A percentile compares a stretch with the other conserved stretches of the same genome.
Evolutionary conservation across 2,113 vertebrate genomes (phyloP).

Genomic region (Saguinus midas): DNA sequence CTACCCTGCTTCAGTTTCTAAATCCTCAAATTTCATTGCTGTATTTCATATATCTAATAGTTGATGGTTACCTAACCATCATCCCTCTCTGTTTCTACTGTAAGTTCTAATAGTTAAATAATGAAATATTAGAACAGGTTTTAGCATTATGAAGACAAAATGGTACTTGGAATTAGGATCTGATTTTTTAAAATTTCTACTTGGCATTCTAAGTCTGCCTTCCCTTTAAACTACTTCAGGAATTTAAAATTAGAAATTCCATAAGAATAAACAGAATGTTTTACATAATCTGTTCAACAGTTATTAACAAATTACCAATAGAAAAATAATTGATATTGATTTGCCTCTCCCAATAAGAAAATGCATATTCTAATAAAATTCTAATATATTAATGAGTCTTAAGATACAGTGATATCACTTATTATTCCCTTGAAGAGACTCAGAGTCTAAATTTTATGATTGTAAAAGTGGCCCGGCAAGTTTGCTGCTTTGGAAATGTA

Average conservation of each 20-base stretch:
- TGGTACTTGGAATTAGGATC: neutral
- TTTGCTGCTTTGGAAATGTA: neutral
- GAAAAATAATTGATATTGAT: constrained; percentile 18
- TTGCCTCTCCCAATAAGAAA: neutral
- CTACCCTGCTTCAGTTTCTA: neutral
- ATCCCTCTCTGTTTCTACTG: neutral
- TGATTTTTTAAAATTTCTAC: neutral
- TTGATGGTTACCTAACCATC: neutral
- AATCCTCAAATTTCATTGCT: neutral
- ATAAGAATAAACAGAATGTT: neutral
- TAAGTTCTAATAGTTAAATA: neutral
- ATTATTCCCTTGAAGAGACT: neutral
- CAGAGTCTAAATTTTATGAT: neutral
- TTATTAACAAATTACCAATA: neutral
- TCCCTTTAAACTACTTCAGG: neutral
- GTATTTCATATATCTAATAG: neutral
- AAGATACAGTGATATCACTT: neutral
- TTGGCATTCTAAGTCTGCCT: neutral
- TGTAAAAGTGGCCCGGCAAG: neutral
- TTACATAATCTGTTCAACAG: neutral
- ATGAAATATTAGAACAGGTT: neutral
- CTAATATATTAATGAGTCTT: neutral
- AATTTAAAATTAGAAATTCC: neutral
- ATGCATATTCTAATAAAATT: neutral
- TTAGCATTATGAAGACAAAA: neutral